phyloP scores from a whole-genome alignment of 1,140 invertebrate genomes.

The Uloborus diversus region DNA sequence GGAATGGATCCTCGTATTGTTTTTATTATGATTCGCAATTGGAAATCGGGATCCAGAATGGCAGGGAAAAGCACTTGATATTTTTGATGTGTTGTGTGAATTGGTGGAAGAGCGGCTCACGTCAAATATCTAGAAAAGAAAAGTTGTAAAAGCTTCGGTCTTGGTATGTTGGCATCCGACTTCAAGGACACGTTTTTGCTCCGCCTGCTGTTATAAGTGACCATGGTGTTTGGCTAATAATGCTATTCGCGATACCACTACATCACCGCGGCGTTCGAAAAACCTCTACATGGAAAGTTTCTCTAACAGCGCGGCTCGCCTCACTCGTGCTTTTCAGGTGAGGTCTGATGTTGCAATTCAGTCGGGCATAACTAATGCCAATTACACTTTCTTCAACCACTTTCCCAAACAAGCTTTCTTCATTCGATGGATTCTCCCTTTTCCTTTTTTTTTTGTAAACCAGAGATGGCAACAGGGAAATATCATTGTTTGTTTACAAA shows the following conservation, averaged over 20 bases:
- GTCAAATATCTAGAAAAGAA: background rate
- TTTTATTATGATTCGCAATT: too few relatives aligned
- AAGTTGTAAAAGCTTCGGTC: background rate
- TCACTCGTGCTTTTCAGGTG: constrained; percentile 5
- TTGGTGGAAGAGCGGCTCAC: background rate
- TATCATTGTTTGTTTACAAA: too few relatives aligned
- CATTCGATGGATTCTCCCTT: too few relatives aligned
- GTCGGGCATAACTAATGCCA: too few relatives aligned
- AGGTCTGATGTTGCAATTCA: background rate
- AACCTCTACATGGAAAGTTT: constrained; percentile 24
- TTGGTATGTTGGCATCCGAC: background rate
- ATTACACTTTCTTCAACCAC: too few relatives aligned
- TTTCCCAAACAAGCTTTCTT: too few relatives aligned
- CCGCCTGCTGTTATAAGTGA: background rate
- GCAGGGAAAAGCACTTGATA: too few relatives aligned
- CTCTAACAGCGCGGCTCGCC: background rate
- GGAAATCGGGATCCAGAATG: too few relatives aligned
- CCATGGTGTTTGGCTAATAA: constrained; percentile 20
- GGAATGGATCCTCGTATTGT: too few relatives aligned
- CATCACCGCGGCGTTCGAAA: constrained; percentile 14
- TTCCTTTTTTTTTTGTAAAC: too few relatives aligned
- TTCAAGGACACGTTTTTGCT: constrained; percentile 17
- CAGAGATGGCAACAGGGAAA: too few relatives aligned
- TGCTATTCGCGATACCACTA: constrained; percentile 28
- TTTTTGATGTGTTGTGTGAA: too few relatives aligned